Conservation (phyloP, 2,797 vertebrate genomes). For the Channallabes apus region DNA sequence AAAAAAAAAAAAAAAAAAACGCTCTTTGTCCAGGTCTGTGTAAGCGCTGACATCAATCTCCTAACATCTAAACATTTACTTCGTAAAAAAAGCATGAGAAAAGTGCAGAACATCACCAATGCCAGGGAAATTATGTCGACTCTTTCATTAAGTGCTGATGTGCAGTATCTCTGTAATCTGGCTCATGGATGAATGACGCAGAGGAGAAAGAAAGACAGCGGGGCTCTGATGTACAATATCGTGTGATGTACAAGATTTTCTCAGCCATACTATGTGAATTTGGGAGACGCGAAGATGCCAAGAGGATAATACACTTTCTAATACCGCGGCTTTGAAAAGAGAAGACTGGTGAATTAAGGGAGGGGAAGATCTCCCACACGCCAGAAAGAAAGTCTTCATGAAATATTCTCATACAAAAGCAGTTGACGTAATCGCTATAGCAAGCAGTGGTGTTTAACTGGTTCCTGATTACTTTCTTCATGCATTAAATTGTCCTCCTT, state of each 20-base stretch:
- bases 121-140: slow-evolving; percentile 3
- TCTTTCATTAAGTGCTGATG: not conserved
- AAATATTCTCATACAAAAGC: not conserved
- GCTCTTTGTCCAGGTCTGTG: not conserved
- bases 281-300: not conserved
- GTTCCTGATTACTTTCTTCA: not conserved
- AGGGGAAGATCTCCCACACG: not conserved
- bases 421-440: not conserved
- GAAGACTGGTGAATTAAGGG: not conserved
- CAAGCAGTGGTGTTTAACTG: not conserved
- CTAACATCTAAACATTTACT: slow-evolving; percentile 4
- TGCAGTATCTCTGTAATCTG: not conserved
- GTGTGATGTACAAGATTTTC: not conserved
- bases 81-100: not conserved
- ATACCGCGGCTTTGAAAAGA: not conserved
- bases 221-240: not conserved
- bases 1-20: not conserved
- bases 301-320: not conserved
- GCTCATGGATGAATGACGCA: not conserved
- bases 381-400: not conserved
- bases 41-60: not conserved
- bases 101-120: not conserved
- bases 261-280: not conserved
- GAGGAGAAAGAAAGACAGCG: not conserved
- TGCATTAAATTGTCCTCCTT: not conserved